Evolutionary conservation across 2,113 vertebrate genomes (phyloP), one percentile per base, ranked within the genome.

Genomic region (Poeciliopsis retropinna): DNA sequence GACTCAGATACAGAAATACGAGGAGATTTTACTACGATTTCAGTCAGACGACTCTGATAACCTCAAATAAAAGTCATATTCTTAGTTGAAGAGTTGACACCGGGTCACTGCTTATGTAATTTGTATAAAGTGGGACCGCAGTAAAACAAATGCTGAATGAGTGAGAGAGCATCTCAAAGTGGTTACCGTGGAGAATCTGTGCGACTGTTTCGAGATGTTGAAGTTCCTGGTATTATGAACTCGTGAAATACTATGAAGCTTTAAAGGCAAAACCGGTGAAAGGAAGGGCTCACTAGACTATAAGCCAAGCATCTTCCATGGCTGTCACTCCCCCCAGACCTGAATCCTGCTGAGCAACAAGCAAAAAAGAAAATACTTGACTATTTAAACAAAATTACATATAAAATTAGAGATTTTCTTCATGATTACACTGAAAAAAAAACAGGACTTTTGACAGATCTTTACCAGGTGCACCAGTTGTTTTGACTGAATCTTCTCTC

Each of bases 401-500:
- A 44, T 44, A 44, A 37, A 14, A 15, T 15, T 41, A 15, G 13
- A 15, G 14, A 15, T 15, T 41, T 41, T 41, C 14, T 41, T 41
- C 2, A 37, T 37, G 34, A 37, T 37, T 37, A 37, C 12, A 12
- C 34, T 12, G 10, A 37, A 37, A 37, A 37, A 12, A 41, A 41
- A 41, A 15, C 39, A 41, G 39, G 14, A 4, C 13, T 15, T 41
- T 41, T 41, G 39, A 15, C 12, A 41, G 15, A 41, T 15, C 39
- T 41, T 41, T 41, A 41, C 39, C 39, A 5, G 39, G 14, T 1
- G 14, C 15, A 41, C 39, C 39, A 63, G 3, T 5, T 22, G 25
- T 41, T 65, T 29, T 64, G 32, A 10, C 54, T 73, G 64, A 32
- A 30, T 67, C 37, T 70, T 65, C 60, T 67, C 73, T 70, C 2